Percentiles rank a stretch among this genome's conserved stretches.
Conservation (phyloP, 1,140 invertebrate genomes). For the Drosophila micromelanica region DNA sequence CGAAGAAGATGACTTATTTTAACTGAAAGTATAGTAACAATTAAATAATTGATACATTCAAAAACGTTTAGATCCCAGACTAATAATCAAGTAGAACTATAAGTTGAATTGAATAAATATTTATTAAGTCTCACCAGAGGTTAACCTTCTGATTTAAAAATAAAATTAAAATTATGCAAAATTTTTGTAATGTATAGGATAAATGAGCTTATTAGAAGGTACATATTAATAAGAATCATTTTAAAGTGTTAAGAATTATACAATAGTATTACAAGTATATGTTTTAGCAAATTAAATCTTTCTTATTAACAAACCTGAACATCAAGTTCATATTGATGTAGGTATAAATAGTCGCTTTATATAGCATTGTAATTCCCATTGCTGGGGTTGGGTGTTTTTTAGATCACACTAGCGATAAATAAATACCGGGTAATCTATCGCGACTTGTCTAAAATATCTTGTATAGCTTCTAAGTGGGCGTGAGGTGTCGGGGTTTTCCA, state of each 20-base stretch:
- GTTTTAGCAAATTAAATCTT: neutral
- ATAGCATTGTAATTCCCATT: constrained; percentile 26
- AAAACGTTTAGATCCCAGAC: too few species aligned
- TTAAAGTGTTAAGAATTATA: too few species aligned
- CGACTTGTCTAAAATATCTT: constrained; percentile 19
- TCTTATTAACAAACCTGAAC: constrained; percentile 10
- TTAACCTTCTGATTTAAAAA: too few species aligned
- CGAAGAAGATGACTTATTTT: neutral
- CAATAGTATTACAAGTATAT: neutral
- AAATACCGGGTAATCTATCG: constrained; percentile 25
- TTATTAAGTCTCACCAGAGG: too few species aligned
- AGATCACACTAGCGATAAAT: constrained; percentile 34
- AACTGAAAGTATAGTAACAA: neutral
- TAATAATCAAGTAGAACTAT: too few species aligned
- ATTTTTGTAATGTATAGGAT: too few species aligned
- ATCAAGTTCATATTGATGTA: constrained; percentile 17
- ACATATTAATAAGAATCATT: neutral
- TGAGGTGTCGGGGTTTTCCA: constrained; percentile 59
- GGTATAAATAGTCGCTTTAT: constrained; percentile 2
- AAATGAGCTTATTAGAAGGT: too few species aligned
- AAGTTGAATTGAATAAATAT: too few species aligned
- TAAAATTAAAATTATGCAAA: too few species aligned
- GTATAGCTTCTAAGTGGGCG: constrained; percentile 24
- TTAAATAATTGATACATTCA: too few species aligned
- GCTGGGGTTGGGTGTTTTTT: constrained; percentile 8